phyloP scores from a whole-genome alignment of 1,140 invertebrate species.

The Drosophila malerkotliana region DNA sequence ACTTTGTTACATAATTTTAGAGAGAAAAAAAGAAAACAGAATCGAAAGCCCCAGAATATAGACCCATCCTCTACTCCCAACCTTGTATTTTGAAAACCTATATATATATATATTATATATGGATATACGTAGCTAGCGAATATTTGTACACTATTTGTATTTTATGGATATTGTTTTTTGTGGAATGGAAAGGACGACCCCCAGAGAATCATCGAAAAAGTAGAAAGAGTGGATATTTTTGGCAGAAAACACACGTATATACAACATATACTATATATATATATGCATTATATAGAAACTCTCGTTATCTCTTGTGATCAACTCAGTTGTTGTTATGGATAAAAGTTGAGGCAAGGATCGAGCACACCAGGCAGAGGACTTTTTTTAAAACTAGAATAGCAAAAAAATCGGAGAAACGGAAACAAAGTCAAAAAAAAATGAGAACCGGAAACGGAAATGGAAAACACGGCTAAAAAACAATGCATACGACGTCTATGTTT shows the following conservation, averaged over 20 bases:
- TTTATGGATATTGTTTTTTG: slow-evolving; percentile 41
- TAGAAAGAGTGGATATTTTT: slow-evolving; percentile 2
- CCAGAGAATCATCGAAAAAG: slow-evolving; percentile 37
- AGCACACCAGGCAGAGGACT: slow-evolving; percentile 18
- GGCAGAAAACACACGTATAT: slow-evolving; percentile 38
- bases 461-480: slow-evolving; percentile 30
- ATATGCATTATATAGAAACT: slow-evolving; percentile 27
- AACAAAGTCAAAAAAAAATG: slow-evolving; percentile 35
- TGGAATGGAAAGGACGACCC: slow-evolving; percentile 3
- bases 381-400: slow-evolving; percentile 33
- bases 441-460: slow-evolving; percentile 10
- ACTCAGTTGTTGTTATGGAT: slow-evolving; percentile 74
- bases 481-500: slow-evolving; percentile 27
- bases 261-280: slow-evolving; percentile 21
- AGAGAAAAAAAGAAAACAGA: slow-evolving; percentile 15
- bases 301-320: slow-evolving; percentile 81
- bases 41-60: slow-evolving; percentile 4
- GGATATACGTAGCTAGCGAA: slow-evolving; percentile 66
- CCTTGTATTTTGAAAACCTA: not conserved
- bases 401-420: slow-evolving; percentile 32
- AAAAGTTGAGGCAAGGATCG: slow-evolving; percentile 12
- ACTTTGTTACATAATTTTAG: slow-evolving; percentile 72
- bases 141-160: slow-evolving; percentile 78
- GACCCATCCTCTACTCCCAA: not conserved
- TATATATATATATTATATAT: slow-evolving; percentile 33